Conservation (phyloP, 2,113 vertebrate genomes). For the Pantherophis guttatus region DNA sequence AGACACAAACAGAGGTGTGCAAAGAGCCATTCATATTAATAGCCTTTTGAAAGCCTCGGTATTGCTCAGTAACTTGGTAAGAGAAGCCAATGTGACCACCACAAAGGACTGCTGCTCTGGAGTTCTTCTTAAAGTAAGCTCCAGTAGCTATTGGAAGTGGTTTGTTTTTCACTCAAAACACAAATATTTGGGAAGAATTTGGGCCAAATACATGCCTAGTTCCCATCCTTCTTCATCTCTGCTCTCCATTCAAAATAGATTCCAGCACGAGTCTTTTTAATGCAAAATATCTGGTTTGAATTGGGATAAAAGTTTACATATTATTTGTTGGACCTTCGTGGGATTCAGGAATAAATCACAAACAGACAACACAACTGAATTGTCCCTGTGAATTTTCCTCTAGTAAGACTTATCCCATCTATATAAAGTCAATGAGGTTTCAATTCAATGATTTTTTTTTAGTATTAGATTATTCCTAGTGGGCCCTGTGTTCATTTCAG, state of each 20-base stretch:
- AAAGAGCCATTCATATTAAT: background rate
- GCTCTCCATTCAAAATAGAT: conserved; percentile 52
- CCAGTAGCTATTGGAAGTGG: conserved; percentile 57
- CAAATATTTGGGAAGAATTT: conserved; percentile 61
- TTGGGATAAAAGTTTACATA: background rate
- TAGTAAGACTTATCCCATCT: background rate
- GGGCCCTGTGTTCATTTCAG: background rate
- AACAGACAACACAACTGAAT: conserved; percentile 31
- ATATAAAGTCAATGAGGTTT: background rate
- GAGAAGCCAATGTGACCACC: conserved; percentile 38
- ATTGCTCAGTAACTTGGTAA: conserved; percentile 44
- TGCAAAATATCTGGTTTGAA: conserved; percentile 24
- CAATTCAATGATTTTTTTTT: background rate
- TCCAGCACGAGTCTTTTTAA: background rate
- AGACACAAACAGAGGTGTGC: background rate
- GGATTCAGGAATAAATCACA: conserved; percentile 43
- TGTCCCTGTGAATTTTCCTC: conserved; percentile 11
- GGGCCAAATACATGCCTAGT: conserved; percentile 51
- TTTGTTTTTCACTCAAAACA: conserved; percentile 66
- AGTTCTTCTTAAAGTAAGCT: conserved; percentile 49
- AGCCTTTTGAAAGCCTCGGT: conserved; percentile 23
- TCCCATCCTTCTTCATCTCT: conserved; percentile 48
- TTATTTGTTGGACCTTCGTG: conserved; percentile 16
- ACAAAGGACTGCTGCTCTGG: conserved; percentile 50
- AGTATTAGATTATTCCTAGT: background rate